Evolutionary conservation across 2,888 invertebrate genomes (phyloP).

Genomic region (Apodemia mormo): DNA sequence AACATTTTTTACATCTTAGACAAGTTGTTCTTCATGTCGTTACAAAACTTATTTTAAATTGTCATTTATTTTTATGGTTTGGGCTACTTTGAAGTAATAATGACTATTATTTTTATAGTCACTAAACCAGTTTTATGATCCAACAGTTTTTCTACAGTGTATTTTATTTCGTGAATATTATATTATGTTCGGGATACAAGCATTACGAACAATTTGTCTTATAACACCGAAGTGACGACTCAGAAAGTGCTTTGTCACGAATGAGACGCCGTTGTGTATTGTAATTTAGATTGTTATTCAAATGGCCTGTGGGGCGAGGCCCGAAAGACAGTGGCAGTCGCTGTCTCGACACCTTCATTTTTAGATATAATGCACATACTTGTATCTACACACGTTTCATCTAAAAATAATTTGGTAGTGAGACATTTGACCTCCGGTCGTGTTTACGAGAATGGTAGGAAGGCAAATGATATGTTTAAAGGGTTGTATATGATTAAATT

Average conservation of each 20-base stretch:
- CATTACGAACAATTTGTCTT: conserved; percentile 49
- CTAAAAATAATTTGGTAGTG: not conserved
- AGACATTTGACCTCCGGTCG: not conserved
- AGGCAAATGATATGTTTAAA: too few species aligned
- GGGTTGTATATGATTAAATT: too few species aligned
- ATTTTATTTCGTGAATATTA: conserved; percentile 1
- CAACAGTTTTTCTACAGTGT: not conserved
- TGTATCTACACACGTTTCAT: not conserved
- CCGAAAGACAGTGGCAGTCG: conserved; percentile 70
- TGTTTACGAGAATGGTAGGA: too few species aligned
- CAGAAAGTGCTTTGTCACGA: conserved; percentile 62
- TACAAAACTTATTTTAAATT: not conserved
- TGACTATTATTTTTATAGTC: conserved; percentile 12
- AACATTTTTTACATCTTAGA: not conserved
- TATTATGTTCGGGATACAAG: conserved; percentile 1
- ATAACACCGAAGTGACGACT: conserved; percentile 51
- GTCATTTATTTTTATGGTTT: conserved; percentile 14
- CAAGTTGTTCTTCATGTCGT: not conserved
- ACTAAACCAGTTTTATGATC: not conserved
- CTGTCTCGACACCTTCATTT: conserved; percentile 70
- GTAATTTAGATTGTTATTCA: conserved; percentile 77
- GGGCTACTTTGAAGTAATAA: conserved; percentile 4
- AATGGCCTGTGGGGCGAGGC: conserved; percentile 57
- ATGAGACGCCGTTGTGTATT: conserved; percentile 68
- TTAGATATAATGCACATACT: conserved; percentile 28